Evolutionary conservation across 2,888 invertebrate genomes (phyloP), one percentile per base, ranked within the genome.

Genomic region (Ophion ventricosus): DNA sequence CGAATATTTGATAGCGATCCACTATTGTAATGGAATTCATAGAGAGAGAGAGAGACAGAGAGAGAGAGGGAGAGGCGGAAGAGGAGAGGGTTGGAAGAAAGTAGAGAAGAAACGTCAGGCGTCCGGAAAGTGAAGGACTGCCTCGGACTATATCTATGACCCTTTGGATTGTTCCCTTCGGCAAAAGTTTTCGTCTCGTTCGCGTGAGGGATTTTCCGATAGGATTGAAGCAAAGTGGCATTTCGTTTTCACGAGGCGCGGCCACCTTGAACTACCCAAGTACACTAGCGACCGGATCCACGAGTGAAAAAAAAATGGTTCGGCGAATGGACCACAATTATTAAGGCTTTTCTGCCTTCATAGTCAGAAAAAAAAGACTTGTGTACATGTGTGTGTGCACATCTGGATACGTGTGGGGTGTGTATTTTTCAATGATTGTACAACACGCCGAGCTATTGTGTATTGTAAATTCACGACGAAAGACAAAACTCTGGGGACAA

Each of bases 1-100:
- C 73, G 69, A 83, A 83, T 83, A 80, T 80, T 80, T 73, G 67
- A 80, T 80, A 72, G 66, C 80, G 73, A 83, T 80, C 66, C 61
- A 25, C 64, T 40, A 80, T 83, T 76, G 64, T 72, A 35, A 78
- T 25, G 73, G 66, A 78, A 79, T 67, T 43, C 69, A 69, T 63
- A 20, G 57, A 70, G 40, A 64, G 11, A 14, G 25, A 5, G 23
- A 23, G 61, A 66, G 40, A 61, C 61, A 82, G 43, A 5, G 23
- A 64, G 70, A 82, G 61, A 49, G 69, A 64, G 54, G 56, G 57
- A 25, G 54, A 66, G 17, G 56, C 59, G 40, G 43, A 29, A 20
- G 25, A 43, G 49, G 29, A 64, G 11, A 14, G 25, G 3, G 23
- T 17, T 85, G 61, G 61, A 26, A 61, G 66, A 82, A 25, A 25